Evolutionary conservation across 2,888 invertebrate genomes (phyloP), one percentile per base, ranked within the genome.

Genomic region (Dendrolimus houi): DNA sequence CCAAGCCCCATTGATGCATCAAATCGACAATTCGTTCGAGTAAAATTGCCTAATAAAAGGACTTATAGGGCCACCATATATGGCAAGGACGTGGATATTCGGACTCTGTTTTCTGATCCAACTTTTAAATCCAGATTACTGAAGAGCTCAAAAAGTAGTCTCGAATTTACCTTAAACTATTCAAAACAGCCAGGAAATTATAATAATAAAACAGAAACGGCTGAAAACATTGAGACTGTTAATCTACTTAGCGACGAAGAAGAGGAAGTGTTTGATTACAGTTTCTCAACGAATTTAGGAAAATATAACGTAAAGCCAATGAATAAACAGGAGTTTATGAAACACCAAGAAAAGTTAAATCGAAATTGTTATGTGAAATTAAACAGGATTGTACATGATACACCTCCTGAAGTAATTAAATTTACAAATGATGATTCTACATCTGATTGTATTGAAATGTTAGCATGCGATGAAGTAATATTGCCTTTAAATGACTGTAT

Each of bases 231-330:
- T 53, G 87, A 87, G 61, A 84, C 82, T 47, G 82, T 90, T 52
- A 72, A 83, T 69, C 75, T 90, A 59, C 68, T 88, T 9, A 89
- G 87, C 62, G 89, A 89, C 54, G 89, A 89, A 60, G 81, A 83
- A 10, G 74, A 72, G 8, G 57, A 54, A 12, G 52, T 60, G 17
- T 55, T 52, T 8, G 61, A 29, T 61, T 64, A 64, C 52, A 61
- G 41, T 58, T 78, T 80, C 57, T 66, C 67, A 55, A 87, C 87
- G 1, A 79, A 87, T 67, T 83, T 72, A 67, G 87, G 86, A n/a
- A 72, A 68, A 52, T 83, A 69, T 65, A 72, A 70, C 55, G 62
- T 81, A 13, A 61, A 64, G 52, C 53, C 58, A 1, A 66, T 79
- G 29, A 63, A 77, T 42, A 63, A 62, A 56, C 63, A 69, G 42